Evolutionary conservation across 1,140 invertebrate species (phyloP).

Genomic region (Scaptomyza hsui): DNA sequence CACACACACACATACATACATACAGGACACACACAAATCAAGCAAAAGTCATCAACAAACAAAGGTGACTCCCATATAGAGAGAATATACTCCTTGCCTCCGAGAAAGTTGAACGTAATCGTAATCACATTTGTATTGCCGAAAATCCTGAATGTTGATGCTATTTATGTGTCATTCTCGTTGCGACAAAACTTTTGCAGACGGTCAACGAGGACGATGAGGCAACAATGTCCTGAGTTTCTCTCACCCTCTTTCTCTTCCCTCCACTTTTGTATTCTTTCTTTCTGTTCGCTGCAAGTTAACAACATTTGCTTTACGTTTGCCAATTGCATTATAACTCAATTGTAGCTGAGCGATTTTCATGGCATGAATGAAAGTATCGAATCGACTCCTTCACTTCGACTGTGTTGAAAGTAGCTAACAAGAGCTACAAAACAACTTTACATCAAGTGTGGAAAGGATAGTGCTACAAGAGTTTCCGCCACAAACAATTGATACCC

Average conservation of each 20-base stretch:
- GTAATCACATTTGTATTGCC: conserved; percentile 72
- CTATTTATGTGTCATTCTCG: conserved; percentile 75
- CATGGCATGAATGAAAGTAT: conserved; percentile 48
- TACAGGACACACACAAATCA: conserved; percentile 45
- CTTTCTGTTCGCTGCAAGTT: conserved; percentile 44
- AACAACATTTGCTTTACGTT: conserved; percentile 81
- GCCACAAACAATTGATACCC: neutral
- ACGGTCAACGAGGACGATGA: conserved; percentile 36
- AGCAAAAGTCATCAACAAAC: conserved; percentile 63
- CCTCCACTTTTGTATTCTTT: neutral
- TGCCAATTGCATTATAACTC: conserved; percentile 82
- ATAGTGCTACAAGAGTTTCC: neutral
- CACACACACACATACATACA: conserved; percentile 21
- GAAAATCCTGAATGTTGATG: conserved; percentile 51
- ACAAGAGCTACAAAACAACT: conserved; percentile 16
- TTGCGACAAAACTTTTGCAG: conserved; percentile 54
- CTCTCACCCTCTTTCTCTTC: neutral
- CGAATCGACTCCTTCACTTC: conserved; percentile 35
- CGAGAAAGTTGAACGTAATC: conserved; percentile 47
- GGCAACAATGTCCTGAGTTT: conserved; percentile 64
- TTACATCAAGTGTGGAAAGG: neutral
- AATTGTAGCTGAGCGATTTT: conserved; percentile 77
- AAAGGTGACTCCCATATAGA: conserved; percentile 65
- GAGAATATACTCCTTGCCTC: neutral
- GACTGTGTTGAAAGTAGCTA: conserved; percentile 25